Conservation (phyloP, 2,113 vertebrate species). For the Thamnophis sirtalis region DNA sequence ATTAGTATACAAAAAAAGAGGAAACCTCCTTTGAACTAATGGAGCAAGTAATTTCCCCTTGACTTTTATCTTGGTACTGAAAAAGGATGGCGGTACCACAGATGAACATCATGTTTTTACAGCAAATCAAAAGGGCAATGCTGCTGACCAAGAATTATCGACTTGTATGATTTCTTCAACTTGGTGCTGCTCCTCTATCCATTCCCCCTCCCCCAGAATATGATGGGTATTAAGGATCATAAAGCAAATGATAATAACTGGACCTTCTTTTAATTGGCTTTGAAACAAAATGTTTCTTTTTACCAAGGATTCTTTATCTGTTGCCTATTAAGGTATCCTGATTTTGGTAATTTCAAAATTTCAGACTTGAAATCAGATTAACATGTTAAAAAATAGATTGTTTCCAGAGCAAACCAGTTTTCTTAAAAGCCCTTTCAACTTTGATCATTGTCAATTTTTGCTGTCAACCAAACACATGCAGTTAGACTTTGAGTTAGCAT, state of each 20-base stretch:
- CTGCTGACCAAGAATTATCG: not conserved
- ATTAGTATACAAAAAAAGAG: not conserved
- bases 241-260: not conserved
- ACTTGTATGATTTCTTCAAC: not conserved
- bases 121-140: not conserved
- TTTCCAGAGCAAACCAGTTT: not conserved
- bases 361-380: not conserved
- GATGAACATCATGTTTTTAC: not conserved
- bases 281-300: not conserved
- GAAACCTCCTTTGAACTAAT: not conserved
- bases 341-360: not conserved
- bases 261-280: not conserved
- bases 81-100: not conserved
- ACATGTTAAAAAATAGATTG: not conserved
- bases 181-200: not conserved
- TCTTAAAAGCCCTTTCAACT: not conserved
- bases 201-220: not conserved
- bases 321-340: not conserved
- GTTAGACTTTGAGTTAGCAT: not conserved
- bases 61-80: not conserved
- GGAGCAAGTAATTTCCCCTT: not conserved
- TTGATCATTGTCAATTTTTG: not conserved
- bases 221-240: not conserved
- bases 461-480: not conserved
- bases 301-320: not conserved